Percentiles rank a stretch among this genome's conserved stretches.
phyloP scores from a whole-genome alignment of 2,113 vertebrate species.

The Cynoglossus semilaevis region DNA sequence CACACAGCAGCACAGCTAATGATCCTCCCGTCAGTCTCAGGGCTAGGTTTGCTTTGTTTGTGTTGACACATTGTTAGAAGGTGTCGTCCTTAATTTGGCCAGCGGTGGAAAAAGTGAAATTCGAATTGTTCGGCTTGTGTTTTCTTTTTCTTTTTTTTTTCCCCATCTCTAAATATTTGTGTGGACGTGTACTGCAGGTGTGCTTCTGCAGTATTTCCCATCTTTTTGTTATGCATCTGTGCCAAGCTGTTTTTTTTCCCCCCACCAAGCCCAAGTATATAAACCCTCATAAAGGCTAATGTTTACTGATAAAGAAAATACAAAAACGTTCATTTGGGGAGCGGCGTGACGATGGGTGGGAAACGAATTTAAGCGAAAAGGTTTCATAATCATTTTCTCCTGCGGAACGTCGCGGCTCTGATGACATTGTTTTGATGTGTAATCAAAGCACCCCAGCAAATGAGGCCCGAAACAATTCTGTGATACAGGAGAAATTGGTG shows the following conservation, averaged over 20 bases:
- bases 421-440: not conserved
- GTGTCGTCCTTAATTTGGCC: conserved; percentile 42
- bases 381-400: no score
- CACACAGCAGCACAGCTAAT: conserved; percentile 36
- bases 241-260: conserved; percentile 24
- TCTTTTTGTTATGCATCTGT: conserved; percentile 20
- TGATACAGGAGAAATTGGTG: no score
- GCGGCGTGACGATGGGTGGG: no score
- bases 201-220: conserved; percentile 9
- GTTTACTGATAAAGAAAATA: not conserved
- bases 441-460: no score
- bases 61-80: conserved; percentile 39
- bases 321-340: no score
- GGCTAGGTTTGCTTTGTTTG: conserved; percentile 37
- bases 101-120: conserved; percentile 10
- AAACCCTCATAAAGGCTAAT: conserved; percentile 24
- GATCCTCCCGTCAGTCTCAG: conserved; percentile 16
- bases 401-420: conserved; percentile 1
- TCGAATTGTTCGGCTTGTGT: conserved; percentile 3
- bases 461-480: no score
- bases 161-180: conserved; percentile 1
- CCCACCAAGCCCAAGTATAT: not conserved
- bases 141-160: not conserved
- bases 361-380: no score
- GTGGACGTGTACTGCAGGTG: conserved; percentile 31